A percentile compares a stretch with the other conserved stretches of the same genome.
Conservation (phyloP, 2,113 vertebrate genomes). For the Alaudala cheleensis region DNA sequence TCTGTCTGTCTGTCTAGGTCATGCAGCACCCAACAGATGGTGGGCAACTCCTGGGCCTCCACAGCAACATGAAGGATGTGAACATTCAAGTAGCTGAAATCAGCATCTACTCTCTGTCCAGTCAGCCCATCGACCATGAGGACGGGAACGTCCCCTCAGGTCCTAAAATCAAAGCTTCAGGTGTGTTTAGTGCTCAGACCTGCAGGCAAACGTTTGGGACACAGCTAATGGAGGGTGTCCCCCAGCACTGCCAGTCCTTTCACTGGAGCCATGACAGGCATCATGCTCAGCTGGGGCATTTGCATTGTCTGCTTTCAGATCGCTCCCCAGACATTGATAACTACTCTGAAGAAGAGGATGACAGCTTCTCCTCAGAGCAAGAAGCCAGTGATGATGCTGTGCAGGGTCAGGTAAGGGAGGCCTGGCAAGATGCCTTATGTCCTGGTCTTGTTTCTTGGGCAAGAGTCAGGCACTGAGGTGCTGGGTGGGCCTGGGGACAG, state of each 20-base stretch:
- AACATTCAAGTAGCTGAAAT: constrained; percentile 93
- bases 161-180: constrained; percentile 91
- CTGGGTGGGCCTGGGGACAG: no score
- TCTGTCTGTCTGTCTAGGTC: constrained; percentile 77
- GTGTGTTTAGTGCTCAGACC: constrained; percentile 52
- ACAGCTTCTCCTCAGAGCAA: constrained; percentile 98
- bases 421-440: background rate
- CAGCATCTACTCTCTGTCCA: constrained; percentile 95
- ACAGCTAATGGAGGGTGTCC: fast-evolving
- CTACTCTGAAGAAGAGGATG: constrained; percentile 96
- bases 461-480: no score
- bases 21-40: constrained; percentile 95
- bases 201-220: background rate
- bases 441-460: no score
- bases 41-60: constrained; percentile 89
- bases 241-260: background rate
- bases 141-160: constrained; percentile 84
- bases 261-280: background rate
- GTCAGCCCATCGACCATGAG: constrained; percentile 96
- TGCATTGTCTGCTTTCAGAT: constrained; percentile 51
- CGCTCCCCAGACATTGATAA: constrained; percentile 83
- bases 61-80: constrained; percentile 90
- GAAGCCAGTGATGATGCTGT: constrained; percentile 96
- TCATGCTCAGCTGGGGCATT: background rate
- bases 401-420: constrained; percentile 84